Percentiles rank a stretch among this genome's conserved stretches.
Evolutionary conservation across 2,888 invertebrate genomes (phyloP).

Genomic region (Iphiclides podalirius): DNA sequence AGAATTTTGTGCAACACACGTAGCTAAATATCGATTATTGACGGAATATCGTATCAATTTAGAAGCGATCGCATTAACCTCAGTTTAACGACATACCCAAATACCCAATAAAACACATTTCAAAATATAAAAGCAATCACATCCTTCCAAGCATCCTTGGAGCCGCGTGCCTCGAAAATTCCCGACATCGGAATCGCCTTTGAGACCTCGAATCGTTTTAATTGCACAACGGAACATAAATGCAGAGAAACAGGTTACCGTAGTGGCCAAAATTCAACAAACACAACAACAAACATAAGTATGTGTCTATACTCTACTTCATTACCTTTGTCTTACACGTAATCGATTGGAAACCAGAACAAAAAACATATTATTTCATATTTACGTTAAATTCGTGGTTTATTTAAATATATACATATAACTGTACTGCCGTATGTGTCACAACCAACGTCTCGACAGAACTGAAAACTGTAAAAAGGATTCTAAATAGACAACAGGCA

Average conservation of each 20-base stretch:
- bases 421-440: too few relatives aligned
- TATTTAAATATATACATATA: too few relatives aligned
- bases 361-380: too few relatives aligned
- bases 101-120: too few relatives aligned
- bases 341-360: too few relatives aligned
- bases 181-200: not conserved
- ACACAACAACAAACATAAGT: not conserved
- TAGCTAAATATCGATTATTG: not conserved
- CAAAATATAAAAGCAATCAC: not conserved
- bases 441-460: too few relatives aligned
- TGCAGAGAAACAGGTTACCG: conserved; percentile 3
- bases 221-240: conserved; percentile 9
- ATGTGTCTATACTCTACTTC: not conserved
- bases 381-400: too few relatives aligned
- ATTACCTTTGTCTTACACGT: not conserved
- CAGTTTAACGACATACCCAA: not conserved
- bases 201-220: conserved; percentile 7
- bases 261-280: not conserved
- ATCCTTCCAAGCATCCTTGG: conserved; percentile 4
- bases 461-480: too few relatives aligned
- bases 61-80: not conserved
- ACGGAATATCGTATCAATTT: not conserved
- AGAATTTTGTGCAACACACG: not conserved
- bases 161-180: conserved; percentile 5
- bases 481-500: too few relatives aligned